These are phyloP conservation scores for Myotis findleyi DNA, from an alignment of 2,797 vertebrate species.

Conservation along the genomic window DNA sequence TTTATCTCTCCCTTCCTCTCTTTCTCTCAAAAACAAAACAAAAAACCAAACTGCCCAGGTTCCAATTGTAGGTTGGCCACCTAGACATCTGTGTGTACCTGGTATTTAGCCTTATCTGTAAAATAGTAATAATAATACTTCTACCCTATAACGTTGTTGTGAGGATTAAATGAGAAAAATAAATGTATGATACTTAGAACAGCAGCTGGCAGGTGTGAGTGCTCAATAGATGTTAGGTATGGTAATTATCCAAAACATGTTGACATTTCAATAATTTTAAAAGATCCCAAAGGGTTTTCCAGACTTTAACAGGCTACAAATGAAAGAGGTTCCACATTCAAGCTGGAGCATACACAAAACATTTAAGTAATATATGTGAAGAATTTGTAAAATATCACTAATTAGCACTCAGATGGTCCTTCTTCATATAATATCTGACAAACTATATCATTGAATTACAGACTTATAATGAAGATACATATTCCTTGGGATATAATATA, in stretches of 20 bases:
- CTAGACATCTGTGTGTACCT: background rate
- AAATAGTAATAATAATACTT: slow-evolving; percentile 29
- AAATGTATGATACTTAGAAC: background rate
- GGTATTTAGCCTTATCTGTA: slow-evolving; percentile 10
- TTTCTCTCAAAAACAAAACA: background rate
- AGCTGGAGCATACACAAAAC: slow-evolving; percentile 15
- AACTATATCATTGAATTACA: slow-evolving; percentile 1
- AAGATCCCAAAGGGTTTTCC: slow-evolving; percentile 51
- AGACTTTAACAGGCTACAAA: slow-evolving; percentile 28
- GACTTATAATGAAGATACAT: background rate
- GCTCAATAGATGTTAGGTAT: background rate
- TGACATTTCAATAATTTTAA: slow-evolving; percentile 60
- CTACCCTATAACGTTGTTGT: background rate
- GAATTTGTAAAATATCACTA: slow-evolving; percentile 58
- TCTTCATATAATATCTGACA: slow-evolving; percentile 35
- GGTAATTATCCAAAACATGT: slow-evolving; percentile 12
- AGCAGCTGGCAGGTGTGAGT: background rate
- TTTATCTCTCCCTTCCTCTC: too few relatives aligned
- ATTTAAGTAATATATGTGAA: slow-evolving; percentile 36
- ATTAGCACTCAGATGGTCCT: slow-evolving; percentile 38
- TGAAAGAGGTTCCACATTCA: slow-evolving; percentile 57
- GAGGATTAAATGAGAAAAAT: slow-evolving; percentile 41
- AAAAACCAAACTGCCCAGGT: background rate
- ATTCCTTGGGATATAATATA: slow-evolving; percentile 11
- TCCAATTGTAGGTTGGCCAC: background rate